Percentiles rank a stretch among this genome's conserved stretches.
phyloP scores from a whole-genome alignment of 2,797 vertebrate species.

The Microctenopoma lineatum region DNA sequence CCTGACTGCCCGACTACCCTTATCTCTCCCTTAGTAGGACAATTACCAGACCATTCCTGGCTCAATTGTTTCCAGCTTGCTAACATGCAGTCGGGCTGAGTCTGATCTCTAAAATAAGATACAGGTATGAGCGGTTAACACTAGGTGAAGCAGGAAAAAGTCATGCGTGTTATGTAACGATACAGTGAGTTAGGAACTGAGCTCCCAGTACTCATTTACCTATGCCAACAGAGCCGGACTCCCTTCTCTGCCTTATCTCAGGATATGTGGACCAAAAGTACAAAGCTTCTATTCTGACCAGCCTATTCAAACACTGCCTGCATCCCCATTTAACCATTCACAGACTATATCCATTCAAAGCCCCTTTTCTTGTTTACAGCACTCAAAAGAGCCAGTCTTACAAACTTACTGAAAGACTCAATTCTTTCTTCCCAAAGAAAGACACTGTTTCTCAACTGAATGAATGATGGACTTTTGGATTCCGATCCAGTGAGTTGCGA shows the following conservation, averaged over 20 bases:
- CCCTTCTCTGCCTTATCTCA: slow-evolving; percentile 66
- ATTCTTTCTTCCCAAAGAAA: slow-evolving; percentile 67
- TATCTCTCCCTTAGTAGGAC: slow-evolving; percentile 51
- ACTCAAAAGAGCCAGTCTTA: slow-evolving; percentile 77
- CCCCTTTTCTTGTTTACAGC: slow-evolving; percentile 65
- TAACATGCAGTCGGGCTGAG: background rate
- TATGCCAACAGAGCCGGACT: slow-evolving; percentile 37
- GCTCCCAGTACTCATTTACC: slow-evolving; percentile 60
- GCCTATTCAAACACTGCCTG: slow-evolving; percentile 62
- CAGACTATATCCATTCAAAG: slow-evolving; percentile 65
- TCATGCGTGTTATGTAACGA: slow-evolving; percentile 1
- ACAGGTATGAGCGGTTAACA: slow-evolving; percentile 7
- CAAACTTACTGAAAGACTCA: slow-evolving; percentile 68
- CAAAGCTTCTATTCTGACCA: slow-evolving; percentile 77
- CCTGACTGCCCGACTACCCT: slow-evolving; percentile 23
- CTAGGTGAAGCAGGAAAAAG: background rate
- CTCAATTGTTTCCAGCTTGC: slow-evolving; percentile 31
- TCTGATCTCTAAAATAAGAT: slow-evolving; percentile 23
- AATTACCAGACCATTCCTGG: slow-evolving; percentile 59
- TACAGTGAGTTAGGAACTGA: slow-evolving; percentile 13
- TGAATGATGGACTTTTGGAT: slow-evolving; percentile 52
- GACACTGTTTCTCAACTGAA: slow-evolving; percentile 66
- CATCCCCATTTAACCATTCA: slow-evolving; percentile 70
- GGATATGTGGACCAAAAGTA: slow-evolving; percentile 59
- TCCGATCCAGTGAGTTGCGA: slow-evolving; percentile 37